These are phyloP conservation scores for Drosophila yakuba DNA, from an alignment of 1,140 invertebrate species.

Conservation along the genomic window DNA sequence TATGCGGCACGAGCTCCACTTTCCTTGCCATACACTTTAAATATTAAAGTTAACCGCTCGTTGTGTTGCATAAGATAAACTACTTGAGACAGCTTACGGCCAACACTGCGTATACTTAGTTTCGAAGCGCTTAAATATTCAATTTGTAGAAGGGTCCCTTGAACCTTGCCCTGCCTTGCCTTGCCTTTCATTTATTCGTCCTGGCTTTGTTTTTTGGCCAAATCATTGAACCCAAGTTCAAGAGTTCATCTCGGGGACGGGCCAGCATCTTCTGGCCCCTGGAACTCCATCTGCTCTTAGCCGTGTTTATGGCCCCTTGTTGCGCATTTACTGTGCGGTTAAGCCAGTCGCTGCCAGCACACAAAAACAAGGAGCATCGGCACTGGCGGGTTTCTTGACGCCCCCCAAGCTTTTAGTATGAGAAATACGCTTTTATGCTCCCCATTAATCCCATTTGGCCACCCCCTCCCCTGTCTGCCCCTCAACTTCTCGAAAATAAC, in stretches of 20 bases:
- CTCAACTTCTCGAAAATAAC: background rate
- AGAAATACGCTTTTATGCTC: conserved; percentile 63
- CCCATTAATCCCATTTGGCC: conserved; percentile 67
- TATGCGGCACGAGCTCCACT: conserved; percentile 24
- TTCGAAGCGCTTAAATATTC: conserved; percentile 62
- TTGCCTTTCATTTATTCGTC: conserved; percentile 5
- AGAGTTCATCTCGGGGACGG: conserved; percentile 59
- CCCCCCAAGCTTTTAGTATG: conserved; percentile 36
- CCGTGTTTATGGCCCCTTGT: conserved; percentile 64
- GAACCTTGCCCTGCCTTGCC: conserved; percentile 45
- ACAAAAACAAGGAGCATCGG: conserved; percentile 23
- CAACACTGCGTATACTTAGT: conserved; percentile 63
- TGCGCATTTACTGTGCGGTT: conserved; percentile 73
- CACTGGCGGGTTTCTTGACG: conserved; percentile 75
- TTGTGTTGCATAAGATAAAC: conserved; percentile 41
- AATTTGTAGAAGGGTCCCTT: conserved; percentile 35
- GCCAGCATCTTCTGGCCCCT: conserved; percentile 62
- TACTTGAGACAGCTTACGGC: conserved; percentile 10
- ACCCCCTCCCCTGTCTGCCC: conserved; percentile 2
- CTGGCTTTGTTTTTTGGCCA: conserved; percentile 41
- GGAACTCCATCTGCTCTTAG: conserved; percentile 30
- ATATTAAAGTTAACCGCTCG: conserved; percentile 59
- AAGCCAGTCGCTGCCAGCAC: conserved; percentile 44
- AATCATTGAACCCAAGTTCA: conserved; percentile 79
- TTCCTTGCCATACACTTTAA: conserved; percentile 30